These are phyloP conservation scores for Hyla sarda DNA, from an alignment of 2,113 vertebrate species.

Conservation along the genomic window DNA sequence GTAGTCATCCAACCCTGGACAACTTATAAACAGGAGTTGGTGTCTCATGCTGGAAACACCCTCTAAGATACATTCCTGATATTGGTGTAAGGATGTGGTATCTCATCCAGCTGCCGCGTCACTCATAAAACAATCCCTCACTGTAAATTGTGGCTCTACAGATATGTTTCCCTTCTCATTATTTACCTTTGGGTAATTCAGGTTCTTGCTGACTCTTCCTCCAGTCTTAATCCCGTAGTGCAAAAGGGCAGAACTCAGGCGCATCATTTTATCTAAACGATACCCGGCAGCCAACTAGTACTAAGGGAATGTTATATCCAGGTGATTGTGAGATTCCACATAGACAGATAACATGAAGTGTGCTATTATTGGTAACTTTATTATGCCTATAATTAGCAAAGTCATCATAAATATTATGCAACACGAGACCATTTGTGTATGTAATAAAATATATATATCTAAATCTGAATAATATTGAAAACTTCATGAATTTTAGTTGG, in stretches of 20 bases:
- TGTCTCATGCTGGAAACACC: neutral
- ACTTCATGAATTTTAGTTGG: no score
- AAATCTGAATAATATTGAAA: no score
- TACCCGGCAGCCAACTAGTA: neutral
- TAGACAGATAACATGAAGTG: slow-evolving; percentile 4
- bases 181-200: slow-evolving; percentile 3
- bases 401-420: neutral
- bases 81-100: neutral
- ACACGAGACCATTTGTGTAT: no score
- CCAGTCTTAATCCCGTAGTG: neutral
- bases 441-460: no score
- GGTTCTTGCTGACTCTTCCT: slow-evolving; percentile 22
- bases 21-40: neutral
- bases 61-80: neutral
- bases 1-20: neutral
- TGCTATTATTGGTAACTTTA: slow-evolving; percentile 18
- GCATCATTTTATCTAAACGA: slow-evolving; percentile 16
- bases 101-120: neutral
- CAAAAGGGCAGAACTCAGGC: slow-evolving; percentile 1
- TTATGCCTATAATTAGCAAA: neutral
- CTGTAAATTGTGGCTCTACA: neutral
- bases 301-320: neutral
- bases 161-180: neutral
- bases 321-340: neutral
- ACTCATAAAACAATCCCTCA: neutral